Conservation (phyloP, 2,113 vertebrate genomes). For the Gadus macrocephalus region DNA sequence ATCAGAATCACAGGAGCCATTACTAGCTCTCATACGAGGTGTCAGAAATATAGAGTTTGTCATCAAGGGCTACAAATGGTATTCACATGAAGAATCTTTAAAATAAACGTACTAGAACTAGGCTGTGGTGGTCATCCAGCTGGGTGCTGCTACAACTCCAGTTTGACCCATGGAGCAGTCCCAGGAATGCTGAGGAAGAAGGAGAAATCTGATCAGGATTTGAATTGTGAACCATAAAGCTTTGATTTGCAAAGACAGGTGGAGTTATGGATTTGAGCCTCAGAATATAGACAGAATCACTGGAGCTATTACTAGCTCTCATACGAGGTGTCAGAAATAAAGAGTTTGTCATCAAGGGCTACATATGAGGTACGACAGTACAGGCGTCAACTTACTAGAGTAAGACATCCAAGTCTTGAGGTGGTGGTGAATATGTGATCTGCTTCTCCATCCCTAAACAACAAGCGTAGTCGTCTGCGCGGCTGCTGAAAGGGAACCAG, state of each 20-base stretch:
- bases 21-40: slow-evolving; percentile 14
- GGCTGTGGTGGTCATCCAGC: too few species aligned
- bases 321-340: slow-evolving; percentile 20
- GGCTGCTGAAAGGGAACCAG: slow-evolving; percentile 17
- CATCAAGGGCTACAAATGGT: slow-evolving; percentile 9
- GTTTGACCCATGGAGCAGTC: too few species aligned
- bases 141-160: too few species aligned
- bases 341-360: slow-evolving; percentile 12
- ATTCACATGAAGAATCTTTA: neutral
- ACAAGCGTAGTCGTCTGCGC: too few species aligned
- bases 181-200: too few species aligned
- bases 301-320: neutral
- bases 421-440: neutral
- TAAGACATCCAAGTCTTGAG: neutral
- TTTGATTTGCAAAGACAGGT: too few species aligned
- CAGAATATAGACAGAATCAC: neutral
- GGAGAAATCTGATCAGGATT: too few species aligned
- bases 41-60: slow-evolving; percentile 12
- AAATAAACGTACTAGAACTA: slow-evolving; percentile 25
- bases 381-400: neutral
- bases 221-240: too few species aligned
- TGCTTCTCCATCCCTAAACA: too few species aligned
- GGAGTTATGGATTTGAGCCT: neutral
- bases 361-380: neutral
- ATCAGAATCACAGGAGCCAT: neutral